Evolutionary conservation across 2,113 vertebrate species (phyloP).

Genomic region (Chaenogobius annularis): DNA sequence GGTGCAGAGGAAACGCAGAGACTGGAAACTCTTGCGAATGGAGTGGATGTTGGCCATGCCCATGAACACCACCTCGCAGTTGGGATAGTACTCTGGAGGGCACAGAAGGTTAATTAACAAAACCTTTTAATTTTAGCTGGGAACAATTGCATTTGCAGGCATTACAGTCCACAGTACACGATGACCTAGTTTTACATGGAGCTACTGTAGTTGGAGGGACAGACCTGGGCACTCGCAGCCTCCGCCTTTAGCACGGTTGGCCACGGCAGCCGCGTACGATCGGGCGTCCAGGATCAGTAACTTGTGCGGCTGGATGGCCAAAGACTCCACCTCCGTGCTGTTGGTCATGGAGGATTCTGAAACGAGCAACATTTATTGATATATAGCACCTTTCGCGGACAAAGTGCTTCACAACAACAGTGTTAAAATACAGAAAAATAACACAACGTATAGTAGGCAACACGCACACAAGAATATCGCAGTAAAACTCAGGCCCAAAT

Average conservation of each 20-base stretch:
- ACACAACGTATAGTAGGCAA: no score
- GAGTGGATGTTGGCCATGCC: conserved; percentile 99
- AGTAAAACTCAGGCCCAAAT: no score
- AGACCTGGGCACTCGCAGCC: conserved; percentile 96
- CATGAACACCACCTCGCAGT: conserved; percentile 98
- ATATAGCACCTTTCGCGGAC: no score
- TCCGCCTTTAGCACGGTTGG: conserved; percentile 96
- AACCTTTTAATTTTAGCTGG: conserved; percentile 17
- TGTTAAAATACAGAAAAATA: no score
- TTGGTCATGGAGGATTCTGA: conserved; percentile 91
- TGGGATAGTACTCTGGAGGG: conserved; percentile 93
- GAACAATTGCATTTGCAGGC: conserved; percentile 11
- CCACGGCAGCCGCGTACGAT: conserved; percentile 94
- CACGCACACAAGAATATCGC: no score
- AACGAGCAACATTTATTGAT: background rate
- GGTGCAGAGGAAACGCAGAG: conserved; percentile 91
- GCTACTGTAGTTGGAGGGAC: background rate
- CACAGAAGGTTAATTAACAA: background rate
- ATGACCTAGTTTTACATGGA: conserved; percentile 4
- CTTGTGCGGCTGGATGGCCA: conserved; percentile 88
- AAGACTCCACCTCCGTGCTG: conserved; percentile 84
- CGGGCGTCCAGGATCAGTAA: conserved; percentile 93
- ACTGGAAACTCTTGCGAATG: conserved; percentile 98
- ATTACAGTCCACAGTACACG: conserved; percentile 8
- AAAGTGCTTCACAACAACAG: no score